Evolutionary conservation across 2,888 invertebrate species (phyloP), one percentile per base, ranked within the genome.

Genomic region (Dinocampus coccinellae): DNA sequence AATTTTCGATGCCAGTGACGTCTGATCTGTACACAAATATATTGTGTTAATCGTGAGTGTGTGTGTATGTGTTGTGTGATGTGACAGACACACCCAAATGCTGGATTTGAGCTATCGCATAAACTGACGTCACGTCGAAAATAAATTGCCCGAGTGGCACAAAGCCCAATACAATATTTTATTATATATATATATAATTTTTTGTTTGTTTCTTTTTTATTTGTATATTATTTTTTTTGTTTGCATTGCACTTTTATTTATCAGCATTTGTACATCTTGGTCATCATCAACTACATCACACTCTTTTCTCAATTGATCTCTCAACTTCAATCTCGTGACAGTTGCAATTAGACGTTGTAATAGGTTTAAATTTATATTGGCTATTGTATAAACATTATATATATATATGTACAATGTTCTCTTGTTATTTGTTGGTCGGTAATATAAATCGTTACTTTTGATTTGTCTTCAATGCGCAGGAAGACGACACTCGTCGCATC

Each of bases 391-490:
- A 16, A 47, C 7, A 47, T 47, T n/a, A 47, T 3, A 47, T 16
- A n/a, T 42, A 42, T 42, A n/a, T n/a, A 13, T 42, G 16, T 16
- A 2, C 9, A 16, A n/a, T 6, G 3, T n/a, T 47, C 47, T 16
- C 47, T 16, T 16, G 47, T 47, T 47, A 16, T 47, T 65, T 24
- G 73, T 72, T 55, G 67, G 34, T 24, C 16, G 9, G 16, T 47
- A 47, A 47, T 47, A 47, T 47, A 47, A 47, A 47, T 47, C 47
- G 16, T 47, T 47, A 16, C 47, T 20, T 69, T 53, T 73, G 73
- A 76, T 74, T 76, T 72, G 70, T 73, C 57, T 68, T 76, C 75
- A 76, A 76, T 74, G 76, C 70, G 72, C 76, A 73, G 75, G 75
- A 76, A 75, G 76, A 64, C 20, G 34, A 64, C 34, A 64, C 55